Evolutionary conservation across 2,113 vertebrate genomes (phyloP).

Genomic region (Pluvianellus socialis): DNA sequence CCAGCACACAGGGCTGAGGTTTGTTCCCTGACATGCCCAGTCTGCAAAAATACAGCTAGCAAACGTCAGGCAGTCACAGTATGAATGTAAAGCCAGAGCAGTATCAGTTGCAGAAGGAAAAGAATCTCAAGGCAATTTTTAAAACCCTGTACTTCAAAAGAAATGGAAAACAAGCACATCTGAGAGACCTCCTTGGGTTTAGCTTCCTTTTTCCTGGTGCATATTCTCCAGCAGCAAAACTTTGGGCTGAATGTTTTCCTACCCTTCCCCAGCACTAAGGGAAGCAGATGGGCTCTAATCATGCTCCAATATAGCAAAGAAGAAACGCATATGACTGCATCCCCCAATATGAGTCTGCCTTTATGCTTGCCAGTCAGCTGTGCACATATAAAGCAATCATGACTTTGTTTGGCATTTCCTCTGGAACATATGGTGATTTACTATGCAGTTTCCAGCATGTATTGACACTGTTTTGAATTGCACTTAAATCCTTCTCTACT

Average conservation of each 20-base stretch:
- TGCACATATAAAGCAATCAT: conserved; percentile 33
- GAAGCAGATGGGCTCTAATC: conserved; percentile 49
- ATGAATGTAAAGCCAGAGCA: neutral
- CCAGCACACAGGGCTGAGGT: neutral
- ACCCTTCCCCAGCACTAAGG: neutral
- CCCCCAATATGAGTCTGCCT: conserved; percentile 26
- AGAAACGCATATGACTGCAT: conserved; percentile 48
- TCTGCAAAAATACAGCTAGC: neutral
- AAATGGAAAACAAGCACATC: neutral
- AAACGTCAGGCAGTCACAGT: neutral
- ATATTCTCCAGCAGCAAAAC: neutral
- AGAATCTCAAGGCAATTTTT: neutral
- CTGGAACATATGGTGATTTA: conserved; percentile 62
- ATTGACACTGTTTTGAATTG: neutral
- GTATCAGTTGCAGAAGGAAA: neutral
- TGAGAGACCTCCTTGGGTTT: neutral
- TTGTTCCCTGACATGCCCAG: neutral
- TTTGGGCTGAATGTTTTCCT: neutral
- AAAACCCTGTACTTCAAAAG: neutral
- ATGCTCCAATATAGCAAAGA: neutral
- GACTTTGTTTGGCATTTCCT: conserved; percentile 54
- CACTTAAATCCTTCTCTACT: neutral
- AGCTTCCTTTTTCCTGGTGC: neutral
- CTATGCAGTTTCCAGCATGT: conserved; percentile 4
- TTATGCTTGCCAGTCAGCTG: conserved; percentile 53